Evolutionary conservation across 2,113 vertebrate genomes (phyloP).

Genomic region (Eurystomus gularis): DNA sequence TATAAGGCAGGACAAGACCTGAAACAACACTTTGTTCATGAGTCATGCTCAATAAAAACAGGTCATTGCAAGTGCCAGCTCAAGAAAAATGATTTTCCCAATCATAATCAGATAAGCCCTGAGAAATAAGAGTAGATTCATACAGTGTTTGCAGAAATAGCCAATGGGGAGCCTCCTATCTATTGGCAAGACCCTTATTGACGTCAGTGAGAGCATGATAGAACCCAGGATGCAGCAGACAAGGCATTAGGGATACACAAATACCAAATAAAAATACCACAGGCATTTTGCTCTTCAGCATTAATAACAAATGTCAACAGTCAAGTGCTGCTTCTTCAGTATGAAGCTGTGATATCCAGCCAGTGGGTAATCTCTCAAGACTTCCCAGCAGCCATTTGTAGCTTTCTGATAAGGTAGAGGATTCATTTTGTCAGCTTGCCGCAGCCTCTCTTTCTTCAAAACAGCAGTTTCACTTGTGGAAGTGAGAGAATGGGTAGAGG

Average conservation of each 20-base stretch:
- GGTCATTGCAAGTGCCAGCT: background rate
- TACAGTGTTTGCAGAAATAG: background rate
- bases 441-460: background rate
- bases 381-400: conserved; percentile 10
- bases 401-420: conserved; percentile 1
- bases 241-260: conserved; percentile 43
- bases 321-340: conserved; percentile 14
- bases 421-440: background rate
- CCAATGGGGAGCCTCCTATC: conserved; percentile 7
- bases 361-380: conserved; percentile 27
- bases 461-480: background rate
- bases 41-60: background rate
- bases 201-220: conserved; percentile 15
- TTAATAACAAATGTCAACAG: conserved; percentile 56
- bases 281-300: conserved; percentile 36
- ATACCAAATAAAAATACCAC: conserved; percentile 56
- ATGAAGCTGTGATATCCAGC: conserved; percentile 1
- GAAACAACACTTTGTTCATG: background rate
- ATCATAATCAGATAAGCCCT: conserved; percentile 23
- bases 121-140: conserved; percentile 32
- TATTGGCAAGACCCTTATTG: background rate
- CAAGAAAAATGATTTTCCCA: background rate
- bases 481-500: background rate
- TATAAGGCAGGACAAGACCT: background rate
- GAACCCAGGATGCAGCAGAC: background rate